Percentiles rank a stretch among this genome's conserved stretches.
Conservation (phyloP, 2,113 vertebrate species). For the Leucoraja erinaceus region DNA sequence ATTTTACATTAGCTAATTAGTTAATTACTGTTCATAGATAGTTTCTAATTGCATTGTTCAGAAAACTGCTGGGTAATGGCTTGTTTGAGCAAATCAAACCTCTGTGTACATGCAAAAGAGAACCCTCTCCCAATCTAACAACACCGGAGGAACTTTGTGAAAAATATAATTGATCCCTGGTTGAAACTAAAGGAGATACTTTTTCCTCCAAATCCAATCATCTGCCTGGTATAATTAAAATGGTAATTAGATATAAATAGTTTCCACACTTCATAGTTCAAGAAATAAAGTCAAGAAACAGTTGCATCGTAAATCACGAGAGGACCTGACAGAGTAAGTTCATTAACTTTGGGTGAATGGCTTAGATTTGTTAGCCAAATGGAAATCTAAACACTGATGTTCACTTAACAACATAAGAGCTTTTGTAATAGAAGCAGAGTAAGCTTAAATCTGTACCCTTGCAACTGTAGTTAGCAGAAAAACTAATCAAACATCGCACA, state of each 20-base stretch:
- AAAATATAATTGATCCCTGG: conserved; percentile 1
- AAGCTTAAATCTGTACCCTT: neutral
- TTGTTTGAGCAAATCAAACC: neutral
- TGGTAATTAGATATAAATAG: conserved; percentile 23
- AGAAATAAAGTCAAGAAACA: conserved; percentile 16
- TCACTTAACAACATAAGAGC: neutral
- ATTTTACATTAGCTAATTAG: conserved; percentile 9
- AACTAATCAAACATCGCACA: neutral
- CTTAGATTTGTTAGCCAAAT: conserved; percentile 9
- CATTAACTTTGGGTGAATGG: neutral
- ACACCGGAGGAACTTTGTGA: neutral
- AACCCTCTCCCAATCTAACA: neutral
- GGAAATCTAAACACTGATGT: neutral
- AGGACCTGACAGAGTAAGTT: neutral
- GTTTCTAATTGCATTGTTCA: neutral
- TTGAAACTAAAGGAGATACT: neutral
- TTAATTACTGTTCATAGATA: neutral
- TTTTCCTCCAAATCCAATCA: neutral
- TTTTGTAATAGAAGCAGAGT: neutral
- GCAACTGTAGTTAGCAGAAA: neutral
- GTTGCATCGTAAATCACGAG: neutral
- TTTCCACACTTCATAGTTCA: neutral
- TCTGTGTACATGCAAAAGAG: neutral
- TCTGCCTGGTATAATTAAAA: conserved; percentile 22
- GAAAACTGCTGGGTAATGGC: neutral